These are phyloP conservation scores for Oedothorax gibbosus DNA, from an alignment of 1,140 invertebrate genomes.

Conservation along the genomic window DNA sequence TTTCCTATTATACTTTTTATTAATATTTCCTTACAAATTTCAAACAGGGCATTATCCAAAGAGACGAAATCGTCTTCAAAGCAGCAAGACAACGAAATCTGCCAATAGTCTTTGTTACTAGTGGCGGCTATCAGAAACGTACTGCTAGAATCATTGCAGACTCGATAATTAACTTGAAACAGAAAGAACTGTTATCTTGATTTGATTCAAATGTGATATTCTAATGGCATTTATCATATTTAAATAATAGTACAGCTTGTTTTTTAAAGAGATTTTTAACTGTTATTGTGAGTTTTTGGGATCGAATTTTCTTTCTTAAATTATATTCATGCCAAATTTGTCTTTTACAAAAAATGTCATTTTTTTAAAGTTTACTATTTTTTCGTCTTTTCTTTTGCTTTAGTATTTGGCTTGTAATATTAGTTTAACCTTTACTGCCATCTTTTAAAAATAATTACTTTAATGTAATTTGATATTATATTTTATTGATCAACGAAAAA, in stretches of 20 bases:
- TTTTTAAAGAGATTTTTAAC: too few relatives aligned
- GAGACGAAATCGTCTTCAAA: slow-evolving; percentile 86
- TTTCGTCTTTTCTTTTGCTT: neutral
- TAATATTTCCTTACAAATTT: slow-evolving; percentile 9
- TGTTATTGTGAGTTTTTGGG: too few relatives aligned
- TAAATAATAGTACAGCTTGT: too few relatives aligned
- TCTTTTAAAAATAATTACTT: too few relatives aligned
- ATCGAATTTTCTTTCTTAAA: too few relatives aligned
- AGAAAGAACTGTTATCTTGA: slow-evolving; percentile 45
- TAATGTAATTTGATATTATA: too few relatives aligned
- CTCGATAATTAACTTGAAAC: slow-evolving; percentile 57
- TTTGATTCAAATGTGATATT: neutral
- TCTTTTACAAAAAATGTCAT: neutral
- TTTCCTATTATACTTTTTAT: too few relatives aligned
- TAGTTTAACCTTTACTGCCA: too few relatives aligned
- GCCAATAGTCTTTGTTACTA: slow-evolving; percentile 88
- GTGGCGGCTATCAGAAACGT: slow-evolving; percentile 83
- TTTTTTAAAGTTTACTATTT: neutral
- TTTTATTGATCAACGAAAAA: too few relatives aligned
- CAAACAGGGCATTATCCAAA: slow-evolving; percentile 80
- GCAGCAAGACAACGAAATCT: slow-evolving; percentile 75
- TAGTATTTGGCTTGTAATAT: neutral
- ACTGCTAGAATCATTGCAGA: slow-evolving; percentile 84
- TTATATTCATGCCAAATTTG: neutral
- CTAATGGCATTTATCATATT: too few relatives aligned